Base-by-base conservation (phyloP, 2,797 vertebrate genomes). In the Karalla daura region DNA sequence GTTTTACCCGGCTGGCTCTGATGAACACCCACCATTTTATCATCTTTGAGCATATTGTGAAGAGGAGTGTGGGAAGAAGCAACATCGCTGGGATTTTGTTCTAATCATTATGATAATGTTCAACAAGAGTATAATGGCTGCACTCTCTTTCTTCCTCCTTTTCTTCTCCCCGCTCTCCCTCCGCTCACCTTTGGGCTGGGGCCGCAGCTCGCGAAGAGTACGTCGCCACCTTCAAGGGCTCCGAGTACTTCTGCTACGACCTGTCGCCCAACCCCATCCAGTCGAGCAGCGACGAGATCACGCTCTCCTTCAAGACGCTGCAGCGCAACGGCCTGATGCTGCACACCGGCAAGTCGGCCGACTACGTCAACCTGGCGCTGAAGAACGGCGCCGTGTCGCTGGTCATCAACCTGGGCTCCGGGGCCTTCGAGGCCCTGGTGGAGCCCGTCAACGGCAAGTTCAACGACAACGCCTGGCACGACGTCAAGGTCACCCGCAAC, bases 401-500 rank as follows among this genome's bases (percentile, higher is more conserved):
- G 83, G 98, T 99, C 95, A 99, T 99, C 94, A 99, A 99, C 95
- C 94, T 99, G 86, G 98, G 98, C 94, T 98, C 97, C 61, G 98
- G 98, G 94, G 98, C 97, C 88, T 99, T 99, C 89, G 98, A 99
- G 95, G 98, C 98, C 28, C 92, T 99, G 93, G 97, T 99, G 95
- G 98, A 99, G 94, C 97, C 98, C 1, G 98, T 99, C 94, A 99
- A 99, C 90, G 98, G 98, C 91, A 99, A 99, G 94, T 99, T 98
- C 97, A 98, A 98, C 95, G 97, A 98, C 95, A 98, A 98, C 96
- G 93, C 94, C 94, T 99, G 97, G 98, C 97, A 99, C 93, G 97
- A 99, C 94, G 98, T 99, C 92, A 99, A 99, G 96, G 98, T 99
- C 95, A 99, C 98, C 92, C 96, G 97, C 95, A 99, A 99, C 95